These are phyloP conservation scores for Brachionus angularis DNA, from an alignment of 1,140 invertebrate species.

Conservation along the genomic window DNA sequence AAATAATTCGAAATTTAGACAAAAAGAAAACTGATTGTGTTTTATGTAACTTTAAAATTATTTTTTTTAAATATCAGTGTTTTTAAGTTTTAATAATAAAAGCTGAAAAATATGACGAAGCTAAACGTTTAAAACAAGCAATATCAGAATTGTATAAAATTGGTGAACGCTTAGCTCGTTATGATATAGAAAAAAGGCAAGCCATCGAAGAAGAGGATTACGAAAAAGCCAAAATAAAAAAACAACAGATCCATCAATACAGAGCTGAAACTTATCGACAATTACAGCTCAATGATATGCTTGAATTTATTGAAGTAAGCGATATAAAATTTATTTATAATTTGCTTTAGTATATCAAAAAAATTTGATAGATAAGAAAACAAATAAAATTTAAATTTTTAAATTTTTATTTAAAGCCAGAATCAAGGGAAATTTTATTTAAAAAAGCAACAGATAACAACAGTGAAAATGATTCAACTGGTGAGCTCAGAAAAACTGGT, in stretches of 20 bases:
- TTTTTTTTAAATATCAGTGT: slow-evolving; percentile 31
- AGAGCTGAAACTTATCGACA: slow-evolving; percentile 68
- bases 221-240: slow-evolving; percentile 78
- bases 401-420: slow-evolving; percentile 5
- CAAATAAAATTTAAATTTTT: background rate
- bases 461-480: background rate
- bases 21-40: slow-evolving; percentile 78
- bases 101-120: slow-evolving; percentile 86
- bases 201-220: slow-evolving; percentile 85
- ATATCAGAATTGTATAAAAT: slow-evolving; percentile 72
- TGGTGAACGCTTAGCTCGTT: slow-evolving; percentile 80
- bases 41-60: slow-evolving; percentile 52
- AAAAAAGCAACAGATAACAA: slow-evolving; percentile 20
- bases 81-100: slow-evolving; percentile 47
- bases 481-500: background rate
- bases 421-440: slow-evolving; percentile 19
- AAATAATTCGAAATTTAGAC: slow-evolving; percentile 79
- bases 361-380: background rate
- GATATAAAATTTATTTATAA: too few relatives aligned
- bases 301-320: slow-evolving; percentile 72
- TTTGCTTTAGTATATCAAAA: too few relatives aligned
- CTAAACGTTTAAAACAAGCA: slow-evolving; percentile 77
- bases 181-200: slow-evolving; percentile 81
- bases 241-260: slow-evolving; percentile 79
- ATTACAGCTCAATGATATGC: slow-evolving; percentile 68